phyloP scores from a whole-genome alignment of 2,113 vertebrate species.

The Mobula hypostoma region DNA sequence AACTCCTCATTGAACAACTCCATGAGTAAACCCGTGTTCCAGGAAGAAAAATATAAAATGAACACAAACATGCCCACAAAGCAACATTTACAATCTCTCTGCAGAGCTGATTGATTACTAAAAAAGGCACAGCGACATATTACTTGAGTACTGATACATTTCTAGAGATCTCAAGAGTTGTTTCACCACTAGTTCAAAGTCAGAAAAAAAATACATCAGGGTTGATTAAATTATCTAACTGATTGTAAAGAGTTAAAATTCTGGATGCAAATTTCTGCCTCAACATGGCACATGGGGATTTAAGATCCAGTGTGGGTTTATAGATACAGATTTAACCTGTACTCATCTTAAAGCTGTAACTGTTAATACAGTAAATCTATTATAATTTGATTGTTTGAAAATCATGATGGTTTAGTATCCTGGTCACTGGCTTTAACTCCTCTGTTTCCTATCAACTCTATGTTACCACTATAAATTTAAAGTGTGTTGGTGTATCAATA shows the following conservation, averaged over 20 bases:
- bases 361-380: too few species aligned
- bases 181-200: not conserved
- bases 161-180: not conserved
- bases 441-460: too few species aligned
- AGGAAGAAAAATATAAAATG: not conserved
- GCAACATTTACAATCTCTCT: not conserved
- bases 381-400: too few species aligned
- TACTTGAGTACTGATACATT: not conserved
- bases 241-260: not conserved
- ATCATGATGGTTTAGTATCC: too few species aligned
- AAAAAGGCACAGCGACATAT: not conserved
- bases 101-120: not conserved
- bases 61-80: not conserved
- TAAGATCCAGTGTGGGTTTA: not conserved
- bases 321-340: not conserved
- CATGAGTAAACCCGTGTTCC: not conserved
- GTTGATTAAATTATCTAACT: constrained; percentile 6
- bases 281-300: not conserved
- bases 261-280: not conserved
- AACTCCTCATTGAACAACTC: not conserved
- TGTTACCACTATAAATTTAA: too few species aligned
- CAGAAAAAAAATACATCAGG: not conserved
- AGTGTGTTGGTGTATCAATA: too few species aligned
- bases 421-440: too few species aligned
- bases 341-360: not conserved